A percentile compares a stretch with the other conserved stretches of the same genome.
Evolutionary conservation across 2,888 invertebrate species (phyloP).

Genomic region (Rambutsinella grinnellia): DNA sequence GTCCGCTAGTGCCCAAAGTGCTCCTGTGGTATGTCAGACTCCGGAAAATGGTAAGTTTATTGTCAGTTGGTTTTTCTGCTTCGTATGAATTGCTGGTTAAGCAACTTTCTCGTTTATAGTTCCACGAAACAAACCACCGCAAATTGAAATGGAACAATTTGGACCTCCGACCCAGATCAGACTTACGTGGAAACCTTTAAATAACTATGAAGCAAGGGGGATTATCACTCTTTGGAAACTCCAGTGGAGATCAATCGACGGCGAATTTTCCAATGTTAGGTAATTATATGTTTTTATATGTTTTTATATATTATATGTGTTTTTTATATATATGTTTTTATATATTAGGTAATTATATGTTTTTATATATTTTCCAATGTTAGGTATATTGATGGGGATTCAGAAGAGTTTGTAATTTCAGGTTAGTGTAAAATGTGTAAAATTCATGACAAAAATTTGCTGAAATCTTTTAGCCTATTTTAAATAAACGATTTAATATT

Average conservation of each 20-base stretch:
- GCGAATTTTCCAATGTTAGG: slow-evolving; percentile 12
- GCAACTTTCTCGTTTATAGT: too few relatives aligned
- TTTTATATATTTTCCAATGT: slow-evolving; percentile 62
- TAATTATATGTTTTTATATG: too few relatives aligned
- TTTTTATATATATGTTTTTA: too few relatives aligned
- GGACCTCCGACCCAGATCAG: slow-evolving; percentile 56
- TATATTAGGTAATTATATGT: too few relatives aligned
- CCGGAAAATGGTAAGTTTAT: slow-evolving; percentile 52
- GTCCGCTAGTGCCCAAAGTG: slow-evolving; percentile 59
- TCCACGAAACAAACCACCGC: slow-evolving; percentile 47
- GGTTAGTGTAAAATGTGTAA: slow-evolving; percentile 41
- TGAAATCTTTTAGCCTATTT: neutral
- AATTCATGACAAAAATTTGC: neutral
- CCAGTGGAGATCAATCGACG: slow-evolving; percentile 59
- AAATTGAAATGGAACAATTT: slow-evolving; percentile 42
- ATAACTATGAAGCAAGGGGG: slow-evolving; percentile 59
- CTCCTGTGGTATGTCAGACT: slow-evolving; percentile 48
- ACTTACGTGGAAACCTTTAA: slow-evolving; percentile 58
- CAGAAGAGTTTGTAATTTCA: slow-evolving; percentile 58
- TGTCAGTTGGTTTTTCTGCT: too few relatives aligned
- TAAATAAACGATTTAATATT: too few relatives aligned
- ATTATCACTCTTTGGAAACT: slow-evolving; percentile 62
- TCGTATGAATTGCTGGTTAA: too few relatives aligned
- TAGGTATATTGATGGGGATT: slow-evolving; percentile 56
- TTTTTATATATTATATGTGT: too few relatives aligned